A percentile compares a stretch with the other conserved stretches of the same genome.
Evolutionary conservation across 1,140 invertebrate genomes (phyloP).

Genomic region (Chionoecetes opilio): DNA sequence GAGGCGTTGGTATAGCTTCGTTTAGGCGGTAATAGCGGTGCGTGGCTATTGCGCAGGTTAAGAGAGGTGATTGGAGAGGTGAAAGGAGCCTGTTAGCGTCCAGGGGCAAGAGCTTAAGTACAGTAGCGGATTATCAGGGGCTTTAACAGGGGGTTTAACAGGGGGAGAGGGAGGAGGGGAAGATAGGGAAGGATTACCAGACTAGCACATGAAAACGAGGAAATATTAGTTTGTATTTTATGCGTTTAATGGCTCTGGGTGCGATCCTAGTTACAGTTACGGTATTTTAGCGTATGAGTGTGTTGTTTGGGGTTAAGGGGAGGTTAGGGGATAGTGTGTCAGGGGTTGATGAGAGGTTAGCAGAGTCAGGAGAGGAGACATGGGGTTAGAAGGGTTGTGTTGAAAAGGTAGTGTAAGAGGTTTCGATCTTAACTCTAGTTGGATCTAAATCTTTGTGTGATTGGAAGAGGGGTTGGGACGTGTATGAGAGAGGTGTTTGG

Average conservation of each 20-base stretch:
- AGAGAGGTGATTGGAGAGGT: neutral
- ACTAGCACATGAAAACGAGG: conserved; percentile 3
- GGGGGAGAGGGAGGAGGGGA: too few species aligned
- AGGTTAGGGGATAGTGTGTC: neutral
- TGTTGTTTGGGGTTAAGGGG: neutral
- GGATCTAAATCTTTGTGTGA: too few species aligned
- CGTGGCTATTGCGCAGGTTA: neutral
- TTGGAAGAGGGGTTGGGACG: too few species aligned
- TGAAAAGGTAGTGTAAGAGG: too few species aligned
- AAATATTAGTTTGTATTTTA: conserved; percentile 22
- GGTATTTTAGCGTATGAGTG: neutral
- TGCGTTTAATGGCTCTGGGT: neutral
- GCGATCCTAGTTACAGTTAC: neutral
- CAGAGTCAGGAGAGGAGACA: too few species aligned
- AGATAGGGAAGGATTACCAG: neutral
- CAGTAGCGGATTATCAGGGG: neutral
- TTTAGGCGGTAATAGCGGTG: too few species aligned
- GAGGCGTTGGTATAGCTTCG: too few species aligned
- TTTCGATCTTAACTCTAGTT: too few species aligned
- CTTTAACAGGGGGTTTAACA: too few species aligned
- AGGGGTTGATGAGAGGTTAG: neutral
- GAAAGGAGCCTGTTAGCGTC: neutral
- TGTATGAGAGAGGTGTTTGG: too few species aligned
- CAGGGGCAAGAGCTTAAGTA: neutral
- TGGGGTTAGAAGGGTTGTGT: too few species aligned